phyloP scores from a whole-genome alignment of 2,113 vertebrate genomes.

The Lontra canadensis region DNA sequence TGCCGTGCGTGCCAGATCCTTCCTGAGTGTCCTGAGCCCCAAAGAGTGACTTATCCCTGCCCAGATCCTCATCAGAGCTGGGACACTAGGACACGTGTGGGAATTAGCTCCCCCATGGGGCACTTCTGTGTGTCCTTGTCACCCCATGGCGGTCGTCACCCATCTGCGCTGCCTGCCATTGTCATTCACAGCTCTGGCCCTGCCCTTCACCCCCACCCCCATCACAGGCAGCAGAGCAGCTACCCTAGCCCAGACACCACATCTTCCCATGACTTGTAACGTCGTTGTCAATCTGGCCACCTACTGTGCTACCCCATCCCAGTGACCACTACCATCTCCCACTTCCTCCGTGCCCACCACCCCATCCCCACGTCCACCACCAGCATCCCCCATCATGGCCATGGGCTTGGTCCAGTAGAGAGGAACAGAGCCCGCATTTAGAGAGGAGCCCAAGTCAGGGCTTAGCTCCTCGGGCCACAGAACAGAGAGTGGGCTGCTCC shows the following conservation, averaged over 20 bases:
- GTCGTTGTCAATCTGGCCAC: neutral
- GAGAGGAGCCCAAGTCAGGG: neutral
- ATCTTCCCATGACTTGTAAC: accelerated
- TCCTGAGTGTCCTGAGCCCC: accelerated
- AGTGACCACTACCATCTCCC: neutral
- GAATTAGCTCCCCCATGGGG: neutral
- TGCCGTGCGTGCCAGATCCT: accelerated
- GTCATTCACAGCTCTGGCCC: neutral
- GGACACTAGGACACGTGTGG: neutral
- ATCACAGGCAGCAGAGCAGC: accelerated
- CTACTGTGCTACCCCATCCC: neutral
- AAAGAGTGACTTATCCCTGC: neutral
- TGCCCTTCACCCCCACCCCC: accelerated
- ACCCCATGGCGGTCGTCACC: neutral
- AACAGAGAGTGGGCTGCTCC: neutral
- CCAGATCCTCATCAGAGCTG: neutral
- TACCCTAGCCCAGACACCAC: accelerated
- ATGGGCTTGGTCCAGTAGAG: too few relatives aligned
- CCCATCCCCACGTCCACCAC: too few relatives aligned
- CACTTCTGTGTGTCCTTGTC: neutral
- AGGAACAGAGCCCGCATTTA: neutral
- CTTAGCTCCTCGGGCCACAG: neutral
- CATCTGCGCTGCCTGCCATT: neutral
- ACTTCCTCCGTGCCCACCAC: accelerated
- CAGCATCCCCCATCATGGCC: neutral